Base-by-base conservation (phyloP, 2,797 vertebrate species). In the Catharus ustulatus region DNA sequence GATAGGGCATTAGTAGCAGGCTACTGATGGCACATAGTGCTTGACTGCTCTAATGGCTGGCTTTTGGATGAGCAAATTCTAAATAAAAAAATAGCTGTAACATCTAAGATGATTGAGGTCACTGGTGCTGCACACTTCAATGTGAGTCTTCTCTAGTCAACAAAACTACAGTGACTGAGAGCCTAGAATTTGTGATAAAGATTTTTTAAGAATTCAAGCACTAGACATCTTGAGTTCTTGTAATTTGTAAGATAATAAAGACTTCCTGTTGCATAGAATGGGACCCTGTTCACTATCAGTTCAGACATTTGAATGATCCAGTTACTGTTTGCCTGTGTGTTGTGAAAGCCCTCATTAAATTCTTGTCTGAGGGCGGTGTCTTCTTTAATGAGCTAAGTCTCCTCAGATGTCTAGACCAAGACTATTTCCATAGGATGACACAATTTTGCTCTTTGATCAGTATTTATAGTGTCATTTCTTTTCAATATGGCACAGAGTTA, bases 351-450 rank as follows among this genome's bases (percentile, higher is more conserved):
- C 27, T 92, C 51, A 87, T 79, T 94, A 93, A 90, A 42, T 84
- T 92, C 36, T 83, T 9, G 1, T 63, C 73, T 91, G 62, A 91
- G 38, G 38, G 38, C 87, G 63, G 32, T 94, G 77, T 84, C 73
- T 90, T 84, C 73, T 90, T 82, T 93, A 94, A 93, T 81, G 73
- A 95, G 40, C 51, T 71, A 29, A 69, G 73, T 72, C 93, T 91
- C 59, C 55, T 90, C 48, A 59, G 38, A 64, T 81, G 85, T 95
- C 92, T 95, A 94, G 94, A 92, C 89, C 78, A 83, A 81, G 74
- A 62, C 21, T 82, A 89, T 90, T 94, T 94, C 85, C 90, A 90
- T 22, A 82, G 63, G 34, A 79, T 57, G 55, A 75, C 76, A 81
- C 49, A 54, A 52, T 30, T 84, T 71, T 64, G 27, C 2, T 5